These are phyloP conservation scores for Drymonia ruficornis DNA, from an alignment of 2,888 invertebrate genomes.

Conservation along the genomic window DNA sequence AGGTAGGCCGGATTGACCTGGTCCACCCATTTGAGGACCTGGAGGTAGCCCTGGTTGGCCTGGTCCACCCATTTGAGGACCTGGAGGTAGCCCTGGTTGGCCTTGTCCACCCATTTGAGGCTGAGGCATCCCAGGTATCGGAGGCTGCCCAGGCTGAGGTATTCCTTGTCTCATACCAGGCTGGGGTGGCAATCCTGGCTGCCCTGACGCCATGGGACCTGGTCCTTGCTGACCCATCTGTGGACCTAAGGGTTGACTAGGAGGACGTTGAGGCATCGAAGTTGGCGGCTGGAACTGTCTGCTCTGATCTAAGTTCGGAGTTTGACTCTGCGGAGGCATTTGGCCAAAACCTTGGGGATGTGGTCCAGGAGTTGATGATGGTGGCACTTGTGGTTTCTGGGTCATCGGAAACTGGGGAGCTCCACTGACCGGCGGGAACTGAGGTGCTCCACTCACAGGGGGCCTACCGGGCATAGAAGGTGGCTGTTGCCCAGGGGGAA, in stretches of 20 bases:
- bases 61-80: constrained; percentile 13
- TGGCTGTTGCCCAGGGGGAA: constrained; percentile 45
- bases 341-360: constrained; percentile 45
- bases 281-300: constrained; percentile 39
- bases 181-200: constrained; percentile 38
- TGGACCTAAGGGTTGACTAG: constrained; percentile 40
- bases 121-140: constrained; percentile 38
- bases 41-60: constrained; percentile 29
- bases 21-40: constrained; percentile 21
- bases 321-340: constrained; percentile 42
- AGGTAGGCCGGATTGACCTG: constrained; percentile 33
- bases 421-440: constrained; percentile 42
- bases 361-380: constrained; percentile 52
- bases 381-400: constrained; percentile 53
- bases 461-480: constrained; percentile 39
- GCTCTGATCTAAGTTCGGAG: constrained; percentile 28
- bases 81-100: constrained; percentile 36
- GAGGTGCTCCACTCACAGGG: constrained; percentile 44
- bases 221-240: constrained; percentile 39
- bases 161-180: constrained; percentile 46
- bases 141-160: constrained; percentile 35
- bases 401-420: constrained; percentile 40
- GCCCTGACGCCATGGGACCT: constrained; percentile 51
- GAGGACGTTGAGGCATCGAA: constrained; percentile 38
- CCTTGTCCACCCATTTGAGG: constrained; percentile 22